These are phyloP conservation scores for Syritta pipiens DNA, from an alignment of 2,888 invertebrate species.

Conservation along the genomic window DNA sequence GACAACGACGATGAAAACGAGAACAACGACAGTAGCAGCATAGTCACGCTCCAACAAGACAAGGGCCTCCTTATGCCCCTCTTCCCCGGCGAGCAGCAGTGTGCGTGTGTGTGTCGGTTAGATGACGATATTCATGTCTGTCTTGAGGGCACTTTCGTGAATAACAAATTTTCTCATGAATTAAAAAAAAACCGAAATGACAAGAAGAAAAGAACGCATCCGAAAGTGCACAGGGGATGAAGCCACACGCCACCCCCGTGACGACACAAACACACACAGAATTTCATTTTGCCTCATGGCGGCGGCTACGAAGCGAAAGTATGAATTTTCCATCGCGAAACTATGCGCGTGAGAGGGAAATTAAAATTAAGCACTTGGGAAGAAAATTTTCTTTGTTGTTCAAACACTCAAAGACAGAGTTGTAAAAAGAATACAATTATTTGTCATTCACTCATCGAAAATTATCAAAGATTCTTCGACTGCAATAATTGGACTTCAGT, in stretches of 20 bases:
- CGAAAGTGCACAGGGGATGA: background rate
- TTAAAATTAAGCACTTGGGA: conserved; percentile 14
- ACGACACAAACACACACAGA: too few species aligned
- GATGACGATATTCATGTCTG: background rate
- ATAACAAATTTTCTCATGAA: conserved; percentile 42
- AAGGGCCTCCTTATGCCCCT: too few species aligned
- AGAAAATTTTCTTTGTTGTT: background rate
- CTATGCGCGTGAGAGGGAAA: conserved; percentile 6
- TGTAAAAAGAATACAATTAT: too few species aligned
- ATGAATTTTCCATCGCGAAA: conserved; percentile 27
- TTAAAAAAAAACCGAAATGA: conserved; percentile 3
- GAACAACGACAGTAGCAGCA: too few species aligned
- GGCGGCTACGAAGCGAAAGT: background rate
- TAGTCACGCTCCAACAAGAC: background rate
- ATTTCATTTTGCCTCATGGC: background rate
- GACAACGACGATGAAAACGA: too few species aligned
- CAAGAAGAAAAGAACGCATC: conserved; percentile 1
- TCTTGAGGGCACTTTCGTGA: conserved; percentile 15
- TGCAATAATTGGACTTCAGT: too few species aligned
- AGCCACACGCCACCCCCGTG: background rate
- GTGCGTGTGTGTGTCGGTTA: too few species aligned
- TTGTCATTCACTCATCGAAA: too few species aligned
- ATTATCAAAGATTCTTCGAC: too few species aligned
- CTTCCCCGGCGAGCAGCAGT: too few species aligned
- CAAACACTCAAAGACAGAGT: too few species aligned